Evolutionary conservation across 2,888 invertebrate genomes (phyloP).

Genomic region (Acutogordius australiensis): DNA sequence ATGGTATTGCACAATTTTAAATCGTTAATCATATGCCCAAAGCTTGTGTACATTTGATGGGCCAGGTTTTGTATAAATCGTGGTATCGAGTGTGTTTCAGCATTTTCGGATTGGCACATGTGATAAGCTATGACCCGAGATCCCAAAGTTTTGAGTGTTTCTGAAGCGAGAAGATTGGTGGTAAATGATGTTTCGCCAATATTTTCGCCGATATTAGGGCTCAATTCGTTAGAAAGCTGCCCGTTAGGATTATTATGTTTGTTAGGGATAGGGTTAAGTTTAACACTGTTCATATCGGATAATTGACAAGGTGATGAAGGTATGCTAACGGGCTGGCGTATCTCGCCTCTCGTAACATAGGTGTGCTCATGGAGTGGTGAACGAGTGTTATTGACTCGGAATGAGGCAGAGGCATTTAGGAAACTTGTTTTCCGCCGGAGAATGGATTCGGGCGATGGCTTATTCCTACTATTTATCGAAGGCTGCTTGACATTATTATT

Average conservation of each 20-base stretch:
- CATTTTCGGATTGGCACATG: not conserved
- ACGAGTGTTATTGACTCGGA: not conserved
- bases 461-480: too few species aligned
- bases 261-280: not conserved
- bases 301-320: not conserved
- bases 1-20: not conserved
- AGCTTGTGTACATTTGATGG: not conserved
- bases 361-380: not conserved
- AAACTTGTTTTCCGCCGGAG: not conserved
- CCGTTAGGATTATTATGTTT: too few species aligned
- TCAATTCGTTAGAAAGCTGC: too few species aligned
- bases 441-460: constrained; percentile 4
- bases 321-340: not conserved
- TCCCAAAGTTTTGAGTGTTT: not conserved
- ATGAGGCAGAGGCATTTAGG: not conserved
- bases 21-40: not conserved
- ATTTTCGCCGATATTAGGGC: too few species aligned
- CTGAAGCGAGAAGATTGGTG: not conserved
- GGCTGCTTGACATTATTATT: too few species aligned
- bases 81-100: not conserved
- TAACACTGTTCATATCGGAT: not conserved
- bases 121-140: not conserved
- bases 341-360: not conserved
- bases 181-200: not conserved
- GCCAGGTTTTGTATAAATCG: not conserved